Evolutionary conservation across 2,888 invertebrate genomes (phyloP).

Genomic region (Pristionchus arcanus): DNA sequence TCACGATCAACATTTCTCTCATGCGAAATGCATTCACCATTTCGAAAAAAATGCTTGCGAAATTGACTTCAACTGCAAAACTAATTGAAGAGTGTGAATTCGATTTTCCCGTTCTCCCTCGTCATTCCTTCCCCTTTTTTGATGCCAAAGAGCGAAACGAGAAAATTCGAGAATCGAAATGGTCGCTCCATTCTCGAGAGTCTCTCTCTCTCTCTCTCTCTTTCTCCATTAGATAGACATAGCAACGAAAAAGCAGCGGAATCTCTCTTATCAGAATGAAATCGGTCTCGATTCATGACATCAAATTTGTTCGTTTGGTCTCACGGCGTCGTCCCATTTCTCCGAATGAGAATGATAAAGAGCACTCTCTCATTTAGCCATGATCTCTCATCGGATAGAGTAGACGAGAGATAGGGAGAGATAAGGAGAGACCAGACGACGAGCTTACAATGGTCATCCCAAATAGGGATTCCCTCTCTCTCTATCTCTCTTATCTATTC

Average conservation of each 20-base stretch:
- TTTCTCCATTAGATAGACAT: background rate
- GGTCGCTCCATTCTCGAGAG: background rate
- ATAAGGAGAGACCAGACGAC: background rate
- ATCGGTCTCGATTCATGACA: constrained; percentile 40
- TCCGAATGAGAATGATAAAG: constrained; percentile 30
- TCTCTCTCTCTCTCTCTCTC: background rate
- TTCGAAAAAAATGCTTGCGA: constrained; percentile 8
- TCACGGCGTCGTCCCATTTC: constrained; percentile 33
- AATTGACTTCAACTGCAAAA: background rate
- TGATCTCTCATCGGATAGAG: background rate
- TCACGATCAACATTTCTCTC: background rate
- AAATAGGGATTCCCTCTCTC: constrained; percentile 8
- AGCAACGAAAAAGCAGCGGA: constrained; percentile 12
- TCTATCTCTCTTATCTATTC: constrained; percentile 1
- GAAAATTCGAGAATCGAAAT: background rate
- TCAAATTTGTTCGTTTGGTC: constrained; percentile 47
- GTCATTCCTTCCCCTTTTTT: background rate
- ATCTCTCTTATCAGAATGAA: background rate
- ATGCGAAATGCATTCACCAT: background rate
- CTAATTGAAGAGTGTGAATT: constrained; percentile 8
- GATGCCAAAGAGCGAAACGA: background rate
- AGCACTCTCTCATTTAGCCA: background rate
- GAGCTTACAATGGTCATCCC: background rate
- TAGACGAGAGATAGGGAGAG: background rate
- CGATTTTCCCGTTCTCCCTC: background rate